Percentiles rank a stretch among this genome's conserved stretches.
These are phyloP conservation scores for Tortricodes alternella DNA, from an alignment of 2,888 invertebrate genomes.

Conservation along the genomic window DNA sequence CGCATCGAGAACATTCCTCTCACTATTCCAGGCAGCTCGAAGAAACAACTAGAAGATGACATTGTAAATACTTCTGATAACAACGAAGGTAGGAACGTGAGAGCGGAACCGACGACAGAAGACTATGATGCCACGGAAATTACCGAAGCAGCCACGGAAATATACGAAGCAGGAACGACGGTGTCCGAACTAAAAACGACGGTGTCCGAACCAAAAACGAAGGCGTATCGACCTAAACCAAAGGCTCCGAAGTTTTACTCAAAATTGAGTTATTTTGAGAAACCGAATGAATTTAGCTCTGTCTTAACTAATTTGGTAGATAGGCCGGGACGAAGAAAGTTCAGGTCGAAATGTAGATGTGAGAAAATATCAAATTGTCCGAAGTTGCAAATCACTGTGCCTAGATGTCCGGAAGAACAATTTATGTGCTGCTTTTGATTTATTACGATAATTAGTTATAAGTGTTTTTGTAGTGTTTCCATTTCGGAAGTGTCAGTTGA, in stretches of 20 bases:
- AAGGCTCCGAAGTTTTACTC: conserved; percentile 49
- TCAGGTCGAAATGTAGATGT: conserved; percentile 69
- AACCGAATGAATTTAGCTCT: conserved; percentile 40
- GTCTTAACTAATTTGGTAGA: conserved; percentile 58
- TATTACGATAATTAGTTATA: neutral
- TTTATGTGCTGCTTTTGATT: conserved; percentile 74
- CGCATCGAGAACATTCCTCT: conserved; percentile 55
- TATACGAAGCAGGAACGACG: conserved; percentile 14
- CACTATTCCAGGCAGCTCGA: conserved; percentile 38
- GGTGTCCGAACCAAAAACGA: conserved; percentile 32
- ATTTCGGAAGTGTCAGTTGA: no score
- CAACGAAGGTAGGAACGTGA: neutral
- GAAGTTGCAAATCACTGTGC: conserved; percentile 72
- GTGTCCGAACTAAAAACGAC: conserved; percentile 39
- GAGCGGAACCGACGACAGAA: neutral
- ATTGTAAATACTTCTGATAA: conserved; percentile 1
- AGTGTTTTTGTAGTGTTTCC: no score
- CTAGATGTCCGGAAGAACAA: conserved; percentile 73
- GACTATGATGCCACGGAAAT: conserved; percentile 1
- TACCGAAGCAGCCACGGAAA: conserved; percentile 40
- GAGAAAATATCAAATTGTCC: conserved; percentile 77
- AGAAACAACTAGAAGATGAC: conserved; percentile 7
- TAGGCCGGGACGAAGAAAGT: conserved; percentile 52
- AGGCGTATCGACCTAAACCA: conserved; percentile 37
- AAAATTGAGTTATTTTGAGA: conserved; percentile 63